phyloP scores from a whole-genome alignment of 2,797 vertebrate genomes.

The Potorous gilbertii region DNA sequence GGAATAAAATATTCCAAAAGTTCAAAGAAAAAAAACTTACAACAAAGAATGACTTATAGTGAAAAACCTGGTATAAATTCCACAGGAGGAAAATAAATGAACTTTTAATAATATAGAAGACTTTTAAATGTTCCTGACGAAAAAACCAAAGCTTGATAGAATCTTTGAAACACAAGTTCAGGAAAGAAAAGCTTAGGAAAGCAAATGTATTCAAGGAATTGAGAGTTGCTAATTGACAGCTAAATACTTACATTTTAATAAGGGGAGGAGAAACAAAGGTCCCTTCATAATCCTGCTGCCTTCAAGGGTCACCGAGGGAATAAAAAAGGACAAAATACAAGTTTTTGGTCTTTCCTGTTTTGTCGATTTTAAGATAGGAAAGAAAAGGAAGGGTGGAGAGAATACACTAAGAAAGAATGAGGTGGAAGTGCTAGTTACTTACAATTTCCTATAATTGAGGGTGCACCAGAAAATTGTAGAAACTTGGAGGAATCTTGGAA shows the following conservation, averaged over 20 bases:
- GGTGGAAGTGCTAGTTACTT: not conserved
- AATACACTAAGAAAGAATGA: not conserved
- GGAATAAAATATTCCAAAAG: not conserved
- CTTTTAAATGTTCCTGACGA: not conserved
- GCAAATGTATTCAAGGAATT: not conserved
- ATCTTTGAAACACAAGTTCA: not conserved
- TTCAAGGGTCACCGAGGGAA: not conserved
- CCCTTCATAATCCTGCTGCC: not conserved
- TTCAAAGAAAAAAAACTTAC: not conserved
- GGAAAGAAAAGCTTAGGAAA: not conserved
- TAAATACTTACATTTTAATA: not conserved
- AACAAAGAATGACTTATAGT: not conserved
- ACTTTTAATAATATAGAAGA: not conserved
- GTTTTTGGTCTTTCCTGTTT: not conserved
- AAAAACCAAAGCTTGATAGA: not conserved
- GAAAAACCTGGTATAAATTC: not conserved
- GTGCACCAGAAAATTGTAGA: not conserved
- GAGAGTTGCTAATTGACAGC: not conserved
- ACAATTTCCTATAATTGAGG: not conserved
- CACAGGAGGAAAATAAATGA: not conserved
- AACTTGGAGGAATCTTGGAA: not conserved
- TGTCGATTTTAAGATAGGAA: not conserved
- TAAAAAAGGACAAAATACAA: not conserved
- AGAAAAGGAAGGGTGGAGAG: not conserved
- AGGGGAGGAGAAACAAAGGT: not conserved